These are phyloP conservation scores for Cephus rjabovi DNA, from an alignment of 2,888 invertebrate genomes.

Conservation along the genomic window DNA sequence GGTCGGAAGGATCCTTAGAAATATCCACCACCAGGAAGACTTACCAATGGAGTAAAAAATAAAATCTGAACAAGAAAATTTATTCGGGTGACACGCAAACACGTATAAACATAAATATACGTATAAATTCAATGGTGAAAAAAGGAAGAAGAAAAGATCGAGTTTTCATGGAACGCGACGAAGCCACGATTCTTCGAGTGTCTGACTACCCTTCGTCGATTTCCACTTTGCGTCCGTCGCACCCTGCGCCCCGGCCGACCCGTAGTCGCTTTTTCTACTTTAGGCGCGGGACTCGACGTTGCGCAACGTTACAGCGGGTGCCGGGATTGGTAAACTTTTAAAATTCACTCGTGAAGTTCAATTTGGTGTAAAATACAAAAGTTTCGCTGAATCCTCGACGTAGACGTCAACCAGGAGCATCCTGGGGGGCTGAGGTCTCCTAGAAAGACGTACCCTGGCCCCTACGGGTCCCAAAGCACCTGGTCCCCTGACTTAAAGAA, in stretches of 20 bases:
- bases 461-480: constrained; percentile 9
- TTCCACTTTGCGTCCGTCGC: constrained; percentile 44
- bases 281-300: no score
- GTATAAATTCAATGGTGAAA: no score
- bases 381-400: constrained; percentile 6
- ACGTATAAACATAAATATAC: no score
- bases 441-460: constrained; percentile 11
- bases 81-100: no score
- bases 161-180: no score
- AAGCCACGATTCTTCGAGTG: no score
- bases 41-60: no score
- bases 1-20: constrained; percentile 9
- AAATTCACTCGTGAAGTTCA: constrained; percentile 49
- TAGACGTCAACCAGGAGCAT: constrained; percentile 6
- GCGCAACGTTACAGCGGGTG: not conserved
- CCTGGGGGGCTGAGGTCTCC: not conserved
- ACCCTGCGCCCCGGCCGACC: constrained; percentile 20
- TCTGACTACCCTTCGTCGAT: constrained; percentile 29
- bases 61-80: no score
- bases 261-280: constrained; percentile 25
- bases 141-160: no score
- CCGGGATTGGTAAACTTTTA: constrained; percentile 16
- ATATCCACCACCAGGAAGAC: no score
- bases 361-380: constrained; percentile 37
- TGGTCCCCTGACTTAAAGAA: constrained; percentile 14